Evolutionary conservation across 2,797 vertebrate species (phyloP), one percentile per base, ranked within the genome.

Genomic region (Chiroxiphia lanceolata): DNA sequence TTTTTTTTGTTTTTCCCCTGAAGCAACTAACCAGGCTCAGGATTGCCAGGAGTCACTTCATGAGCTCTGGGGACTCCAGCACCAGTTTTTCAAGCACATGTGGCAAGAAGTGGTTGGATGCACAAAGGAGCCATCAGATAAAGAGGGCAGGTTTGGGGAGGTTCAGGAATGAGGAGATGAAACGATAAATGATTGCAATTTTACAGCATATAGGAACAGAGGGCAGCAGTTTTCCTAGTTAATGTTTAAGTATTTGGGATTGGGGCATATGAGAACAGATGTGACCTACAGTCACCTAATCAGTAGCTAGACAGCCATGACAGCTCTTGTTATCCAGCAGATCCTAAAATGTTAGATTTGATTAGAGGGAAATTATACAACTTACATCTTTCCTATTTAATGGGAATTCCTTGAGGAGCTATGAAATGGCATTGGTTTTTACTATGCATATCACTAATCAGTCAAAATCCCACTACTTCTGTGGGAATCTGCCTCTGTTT

Each of bases 101-200:
- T 47, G 10, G 26, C 3, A 3, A 45, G 27, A 89, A 48, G 72
- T 51, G 27, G 1, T 17, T 42, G 42, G 50, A 57, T 29, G 31
- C 60, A 81, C 40, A 83, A 87, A 74, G 2, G 72, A 56, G 15
- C 23, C 42, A 60, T 65, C 48, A 76, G 50, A 65, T 26, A 44
- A 77, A 74, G 27, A 16, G 6, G 2, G 6, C 10, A 3, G 1
- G 13, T 14, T 6, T 13, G 1, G 1, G 16, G 34, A 26, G 27
- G 60, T 47, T 36, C 11, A 33, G 34, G 22, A 42, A 42, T 15
- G 22, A 38, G 21, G 12, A 71, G 23, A 67, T 4, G 4, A 61
- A 81, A 60, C 2, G 1, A 74, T 31, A 78, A 87, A 74, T 22
- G 5, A 6, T 84, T 72, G 18, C 17, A n/a, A 70, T 61, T 91